Evolutionary conservation across 2,888 invertebrate species (phyloP).

Genomic region (Amaurobius ferox): DNA sequence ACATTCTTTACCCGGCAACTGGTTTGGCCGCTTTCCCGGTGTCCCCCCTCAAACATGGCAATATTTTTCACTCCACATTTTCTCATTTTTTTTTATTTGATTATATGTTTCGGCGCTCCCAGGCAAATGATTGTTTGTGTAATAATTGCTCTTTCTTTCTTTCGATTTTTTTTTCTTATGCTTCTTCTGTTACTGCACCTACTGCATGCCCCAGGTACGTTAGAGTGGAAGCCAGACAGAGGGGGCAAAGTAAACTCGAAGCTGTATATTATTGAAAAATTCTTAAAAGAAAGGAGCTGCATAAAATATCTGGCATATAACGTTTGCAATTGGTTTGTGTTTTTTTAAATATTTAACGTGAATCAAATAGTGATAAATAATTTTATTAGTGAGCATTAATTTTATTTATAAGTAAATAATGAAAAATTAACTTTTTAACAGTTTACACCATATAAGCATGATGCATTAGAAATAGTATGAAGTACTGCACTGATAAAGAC

Average conservation of each 20-base stretch:
- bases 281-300: too few species aligned
- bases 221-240: conserved; percentile 16
- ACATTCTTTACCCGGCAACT: conserved; percentile 56
- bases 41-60: background rate
- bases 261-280: background rate
- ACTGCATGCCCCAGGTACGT: conserved; percentile 25
- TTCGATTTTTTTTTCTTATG: conserved; percentile 10
- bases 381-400: too few species aligned
- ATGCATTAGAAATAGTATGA: too few species aligned
- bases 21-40: conserved; percentile 67
- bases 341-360: too few species aligned
- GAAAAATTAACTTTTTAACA: too few species aligned
- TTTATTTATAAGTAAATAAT: too few species aligned
- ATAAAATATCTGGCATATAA: too few species aligned
- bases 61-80: conserved; percentile 64
- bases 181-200: conserved; percentile 9
- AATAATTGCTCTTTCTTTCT: conserved; percentile 51
- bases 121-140: conserved; percentile 64
- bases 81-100: conserved; percentile 44
- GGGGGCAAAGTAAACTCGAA: background rate
- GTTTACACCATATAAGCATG: too few species aligned
- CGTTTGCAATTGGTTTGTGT: too few species aligned
- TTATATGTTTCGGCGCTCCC: conserved; percentile 59
- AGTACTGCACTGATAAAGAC: too few species aligned
- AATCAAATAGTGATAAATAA: too few species aligned